Base-by-base conservation (phyloP, 30 jellyfish, hydroid and myxozoan genomes). In the Rhopilema esculentum region DNA sequence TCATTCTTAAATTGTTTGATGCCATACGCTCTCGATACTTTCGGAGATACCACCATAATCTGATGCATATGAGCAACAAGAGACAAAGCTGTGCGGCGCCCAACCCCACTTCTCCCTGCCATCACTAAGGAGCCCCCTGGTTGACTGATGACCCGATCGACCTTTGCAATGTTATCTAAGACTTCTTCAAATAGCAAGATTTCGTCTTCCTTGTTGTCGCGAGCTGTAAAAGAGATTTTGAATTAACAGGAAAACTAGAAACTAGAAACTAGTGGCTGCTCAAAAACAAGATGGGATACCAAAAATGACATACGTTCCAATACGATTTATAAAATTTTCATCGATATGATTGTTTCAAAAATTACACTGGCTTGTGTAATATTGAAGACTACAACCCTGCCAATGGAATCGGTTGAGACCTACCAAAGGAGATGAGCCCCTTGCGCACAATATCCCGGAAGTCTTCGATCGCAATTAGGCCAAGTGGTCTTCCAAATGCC, bases 71-170 rank as follows among this genome's bases (percentile, higher is more conserved):
- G 98, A 21, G 98, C 97, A n/a, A 88, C 97, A 20, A 93, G 96
- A 69, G 89, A 71, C 32, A 88, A 61, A 2, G 97, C 97, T 1
- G 97, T 83, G 1, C 96, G 86, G 17, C 98, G 92, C 12, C 98
- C 98, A 69, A 93, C 88, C 26, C 98, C 98, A 30, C 97, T 88
- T 27, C 98, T 97, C 12, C 98, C 98, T 17, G 98, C 98, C 74
- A 93, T 89, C 16, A 93, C 93, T 29, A 93, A 68, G 1, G 97
- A 93, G 52, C 98, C 98, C 69, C 96, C 92, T 24, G 98, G 98
- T 80, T 93, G 97, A 16, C 96, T 83, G 22, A 93, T 29, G 9
- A 88, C 97, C 57, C 73, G 67, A 57, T 88, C 98, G 21, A 93
- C 91, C 31, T 77, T 82, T 12, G 98, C 95, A 28, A 93, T 92